Evolutionary conservation across 2,888 invertebrate genomes (phyloP), one percentile per base, ranked within the genome.

Genomic region (Nezara viridula): DNA sequence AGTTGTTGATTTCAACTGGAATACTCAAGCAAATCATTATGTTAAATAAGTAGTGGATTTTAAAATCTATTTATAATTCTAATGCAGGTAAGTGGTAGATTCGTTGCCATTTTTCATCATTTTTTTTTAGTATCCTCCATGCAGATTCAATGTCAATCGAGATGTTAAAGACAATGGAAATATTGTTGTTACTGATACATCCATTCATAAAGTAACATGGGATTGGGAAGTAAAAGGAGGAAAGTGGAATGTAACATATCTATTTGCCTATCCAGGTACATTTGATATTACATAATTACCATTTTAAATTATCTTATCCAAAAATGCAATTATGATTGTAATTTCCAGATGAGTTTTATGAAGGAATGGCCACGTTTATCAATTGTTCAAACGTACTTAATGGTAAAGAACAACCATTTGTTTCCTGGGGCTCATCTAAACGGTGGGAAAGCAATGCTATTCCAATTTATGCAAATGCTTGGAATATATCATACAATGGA

Each of bases 401-500:
- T n/a, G 37, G 60, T 16, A 77, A 55, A 52, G 37, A 52, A 85
- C 88, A 90, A 32, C 89, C 90, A n/a, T 89, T 60, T 32, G 90
- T 90, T 50, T 88, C 88, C 10, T 90, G 90, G 90, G 90, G 90
- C 4, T 90, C 89, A 32, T 86, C 47, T 86, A 88, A 81, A 44
- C 77, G 86, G 16, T 90, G 90, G 90, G 89, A 47, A 85, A 90
- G 89, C 52, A 90, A 90, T 55, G 88, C 90, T 37, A 55, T 90
- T 27, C 89, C 87, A 2, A 88, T 90, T 24, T 87, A 88, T 32
- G 89, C 86, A 16, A 86, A 88, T 47, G 44, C 90, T 27, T 89
- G 89, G 89, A 89, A 88, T 44, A 89, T 90, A 37, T 87, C 89
- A 19, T 90, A 89, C 60, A 90, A 90, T 81, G 90, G 89, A 27